Evolutionary conservation across 92 coral and sea anemone species (phyloP).

Genomic region (Plumapathes pennacea): DNA sequence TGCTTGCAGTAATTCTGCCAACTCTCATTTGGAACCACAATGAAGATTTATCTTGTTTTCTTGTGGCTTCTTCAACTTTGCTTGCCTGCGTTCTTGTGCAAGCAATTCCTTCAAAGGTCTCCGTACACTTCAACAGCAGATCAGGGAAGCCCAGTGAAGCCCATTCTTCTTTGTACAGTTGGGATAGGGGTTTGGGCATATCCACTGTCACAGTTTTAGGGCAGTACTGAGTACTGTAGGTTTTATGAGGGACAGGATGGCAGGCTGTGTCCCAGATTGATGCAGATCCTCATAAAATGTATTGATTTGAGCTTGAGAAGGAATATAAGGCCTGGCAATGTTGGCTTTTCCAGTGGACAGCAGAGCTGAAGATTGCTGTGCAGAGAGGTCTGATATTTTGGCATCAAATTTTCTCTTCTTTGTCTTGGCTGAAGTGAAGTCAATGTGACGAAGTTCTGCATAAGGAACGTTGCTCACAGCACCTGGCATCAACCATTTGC

Average conservation of each 20-base stretch:
- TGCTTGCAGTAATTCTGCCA: conserved; percentile 59
- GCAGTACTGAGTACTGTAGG: conserved; percentile 29
- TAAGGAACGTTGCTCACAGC: conserved; percentile 44
- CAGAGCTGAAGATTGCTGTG: not conserved
- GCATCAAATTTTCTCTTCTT: conserved; percentile 51
- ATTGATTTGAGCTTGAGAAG: conserved; percentile 22
- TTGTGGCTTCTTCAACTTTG: conserved; percentile 29
- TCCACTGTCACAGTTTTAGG: conserved; percentile 28
- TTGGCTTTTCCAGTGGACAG: conserved; percentile 1
- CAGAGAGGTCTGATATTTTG: conserved; percentile 21
- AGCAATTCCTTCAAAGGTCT: conserved; percentile 7
- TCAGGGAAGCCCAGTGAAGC: conserved; percentile 19
- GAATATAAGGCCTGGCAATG: conserved; percentile 14
- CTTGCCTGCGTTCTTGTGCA: conserved; percentile 10
- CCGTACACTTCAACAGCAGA: conserved; percentile 22
- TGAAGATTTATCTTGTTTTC: conserved; percentile 32
- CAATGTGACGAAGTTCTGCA: conserved; percentile 49
- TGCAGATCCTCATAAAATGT: conserved; percentile 33
- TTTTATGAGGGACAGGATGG: conserved; percentile 40
- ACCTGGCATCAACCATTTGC: conserved; percentile 68
- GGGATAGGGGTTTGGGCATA: conserved; percentile 25
- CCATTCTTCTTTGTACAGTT: conserved; percentile 18
- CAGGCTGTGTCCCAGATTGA: conserved; percentile 32
- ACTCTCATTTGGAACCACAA: conserved; percentile 48
- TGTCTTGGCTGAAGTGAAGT: conserved; percentile 40